phyloP scores from a whole-genome alignment of 2,113 vertebrate species.

The Sterna hirundo region DNA sequence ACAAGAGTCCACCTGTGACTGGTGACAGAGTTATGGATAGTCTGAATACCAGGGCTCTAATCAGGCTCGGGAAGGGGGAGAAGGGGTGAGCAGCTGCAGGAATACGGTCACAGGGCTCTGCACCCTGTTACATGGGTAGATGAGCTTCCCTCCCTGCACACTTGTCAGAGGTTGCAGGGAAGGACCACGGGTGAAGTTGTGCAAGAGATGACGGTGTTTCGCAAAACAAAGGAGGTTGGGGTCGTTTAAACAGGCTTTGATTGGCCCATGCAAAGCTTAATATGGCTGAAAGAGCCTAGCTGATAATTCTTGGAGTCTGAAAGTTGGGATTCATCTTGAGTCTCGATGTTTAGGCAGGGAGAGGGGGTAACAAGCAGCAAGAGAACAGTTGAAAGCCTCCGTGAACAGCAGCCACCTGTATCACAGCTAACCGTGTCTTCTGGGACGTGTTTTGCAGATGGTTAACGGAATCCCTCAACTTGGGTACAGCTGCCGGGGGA shows the following conservation, averaged over 20 bases:
- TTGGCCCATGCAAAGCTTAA: neutral
- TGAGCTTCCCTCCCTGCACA: neutral
- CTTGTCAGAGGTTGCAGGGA: neutral
- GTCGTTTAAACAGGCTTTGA: neutral
- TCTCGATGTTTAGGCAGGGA: neutral
- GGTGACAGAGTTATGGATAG: neutral
- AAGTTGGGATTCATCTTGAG: neutral
- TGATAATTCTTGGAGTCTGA: neutral
- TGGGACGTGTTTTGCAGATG: constrained; percentile 75
- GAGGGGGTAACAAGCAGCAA: neutral
- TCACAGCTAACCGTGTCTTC: neutral
- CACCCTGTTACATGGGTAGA: neutral
- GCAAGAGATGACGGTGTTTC: neutral
- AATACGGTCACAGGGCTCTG: neutral
- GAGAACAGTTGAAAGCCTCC: neutral
- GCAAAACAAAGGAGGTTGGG: neutral
- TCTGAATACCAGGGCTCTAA: neutral
- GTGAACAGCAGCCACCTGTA: neutral
- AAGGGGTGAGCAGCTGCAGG: neutral
- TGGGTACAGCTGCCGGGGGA: constrained; percentile 76
- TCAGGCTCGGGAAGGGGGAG: neutral
- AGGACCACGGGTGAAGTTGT: neutral
- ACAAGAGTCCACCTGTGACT: neutral
- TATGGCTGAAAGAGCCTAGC: neutral
- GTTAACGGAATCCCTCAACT: constrained; percentile 77